Evolutionary conservation across 1,140 invertebrate genomes (phyloP).

Genomic region (Eriocheir sinensis): DNA sequence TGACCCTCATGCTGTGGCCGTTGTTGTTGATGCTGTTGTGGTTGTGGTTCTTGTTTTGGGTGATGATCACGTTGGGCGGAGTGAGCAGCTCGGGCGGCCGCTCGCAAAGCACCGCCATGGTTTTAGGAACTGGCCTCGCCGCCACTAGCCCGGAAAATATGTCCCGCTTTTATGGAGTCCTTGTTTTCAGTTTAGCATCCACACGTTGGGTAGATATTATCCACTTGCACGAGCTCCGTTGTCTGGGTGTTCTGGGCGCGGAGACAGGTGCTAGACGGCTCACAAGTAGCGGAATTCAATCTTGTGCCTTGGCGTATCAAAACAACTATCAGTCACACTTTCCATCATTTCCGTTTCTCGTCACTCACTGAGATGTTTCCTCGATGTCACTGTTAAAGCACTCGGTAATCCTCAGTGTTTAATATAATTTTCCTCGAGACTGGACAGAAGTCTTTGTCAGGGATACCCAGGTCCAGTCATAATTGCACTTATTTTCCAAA

Average conservation of each 20-base stretch:
- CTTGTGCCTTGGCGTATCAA: neutral
- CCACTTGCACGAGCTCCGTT: neutral
- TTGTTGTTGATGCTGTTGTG: conserved; percentile 45
- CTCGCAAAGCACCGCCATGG: conserved; percentile 59
- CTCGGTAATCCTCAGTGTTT: too few relatives aligned
- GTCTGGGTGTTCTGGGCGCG: neutral
- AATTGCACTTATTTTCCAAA: too few relatives aligned
- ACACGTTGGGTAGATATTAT: neutral
- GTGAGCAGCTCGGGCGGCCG: conserved; percentile 49
- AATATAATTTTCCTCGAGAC: too few relatives aligned
- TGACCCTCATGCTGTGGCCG: conserved; percentile 60
- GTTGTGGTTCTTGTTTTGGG: conserved; percentile 29
- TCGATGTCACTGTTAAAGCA: too few relatives aligned
- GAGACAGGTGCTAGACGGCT: neutral
- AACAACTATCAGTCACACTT: neutral
- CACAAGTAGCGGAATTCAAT: neutral
- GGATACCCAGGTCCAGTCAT: too few relatives aligned
- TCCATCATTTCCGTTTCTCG: neutral
- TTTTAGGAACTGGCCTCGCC: too few relatives aligned
- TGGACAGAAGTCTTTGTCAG: too few relatives aligned
- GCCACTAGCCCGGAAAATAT: neutral
- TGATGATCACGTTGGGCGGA: conserved; percentile 58
- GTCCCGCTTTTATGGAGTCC: neutral
- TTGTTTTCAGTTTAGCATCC: neutral
- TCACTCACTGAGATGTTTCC: too few relatives aligned